These are phyloP conservation scores for Hydrocynus forskahlii DNA, from an alignment of 2,797 vertebrate genomes.

Conservation along the genomic window DNA sequence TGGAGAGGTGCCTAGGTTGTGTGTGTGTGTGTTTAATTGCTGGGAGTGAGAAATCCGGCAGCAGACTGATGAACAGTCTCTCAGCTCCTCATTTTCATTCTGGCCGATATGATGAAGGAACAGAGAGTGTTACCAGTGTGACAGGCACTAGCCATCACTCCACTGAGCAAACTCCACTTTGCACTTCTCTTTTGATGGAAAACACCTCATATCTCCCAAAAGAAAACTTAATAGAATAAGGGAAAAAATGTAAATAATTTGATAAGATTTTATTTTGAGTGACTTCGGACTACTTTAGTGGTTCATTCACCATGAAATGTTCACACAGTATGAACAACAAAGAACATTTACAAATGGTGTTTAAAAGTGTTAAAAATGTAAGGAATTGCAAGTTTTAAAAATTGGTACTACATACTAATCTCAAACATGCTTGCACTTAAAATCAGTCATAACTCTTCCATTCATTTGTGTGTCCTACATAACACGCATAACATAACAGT, in stretches of 20 bases:
- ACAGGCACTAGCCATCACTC: neutral
- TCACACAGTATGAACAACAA: neutral
- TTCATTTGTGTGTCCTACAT: no score
- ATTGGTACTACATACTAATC: no score
- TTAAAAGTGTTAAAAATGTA: neutral
- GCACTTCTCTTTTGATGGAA: neutral
- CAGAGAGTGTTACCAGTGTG: neutral
- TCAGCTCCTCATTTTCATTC: neutral
- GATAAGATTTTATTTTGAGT: neutral
- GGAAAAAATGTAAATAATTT: neutral
- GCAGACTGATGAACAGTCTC: neutral
- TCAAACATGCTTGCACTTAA: no score
- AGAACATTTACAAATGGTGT: neutral
- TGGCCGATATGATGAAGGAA: slow-evolving; percentile 8
- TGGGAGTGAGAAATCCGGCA: slow-evolving; percentile 5
- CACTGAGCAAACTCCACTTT: slow-evolving; percentile 6
- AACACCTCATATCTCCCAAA: neutral
- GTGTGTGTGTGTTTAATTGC: neutral
- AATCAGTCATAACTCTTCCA: no score
- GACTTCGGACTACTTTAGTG: no score
- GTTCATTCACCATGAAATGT: neutral
- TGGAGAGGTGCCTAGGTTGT: neutral
- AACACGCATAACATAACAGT: no score
- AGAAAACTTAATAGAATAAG: neutral
- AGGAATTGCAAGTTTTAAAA: no score